These are phyloP conservation scores for Tetragnatha montana DNA, from an alignment of 2,888 invertebrate genomes.

Conservation along the genomic window DNA sequence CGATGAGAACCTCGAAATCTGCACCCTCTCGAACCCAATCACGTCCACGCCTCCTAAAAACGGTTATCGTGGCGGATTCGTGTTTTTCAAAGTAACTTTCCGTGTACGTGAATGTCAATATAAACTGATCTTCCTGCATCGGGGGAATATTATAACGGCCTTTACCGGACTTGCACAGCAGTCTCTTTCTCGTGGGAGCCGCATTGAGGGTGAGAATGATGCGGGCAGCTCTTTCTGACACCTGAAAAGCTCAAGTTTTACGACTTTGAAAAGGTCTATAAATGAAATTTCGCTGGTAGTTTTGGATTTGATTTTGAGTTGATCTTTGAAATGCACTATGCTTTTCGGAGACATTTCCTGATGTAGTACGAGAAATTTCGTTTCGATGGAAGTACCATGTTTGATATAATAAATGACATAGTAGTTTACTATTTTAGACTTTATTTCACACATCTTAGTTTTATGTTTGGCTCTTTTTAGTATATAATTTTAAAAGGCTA, in stretches of 20 bases:
- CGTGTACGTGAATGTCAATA: slow-evolving; percentile 6
- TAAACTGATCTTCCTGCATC: slow-evolving; percentile 15
- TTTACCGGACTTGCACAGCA: slow-evolving; percentile 4
- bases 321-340: background rate
- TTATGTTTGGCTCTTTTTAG: no score
- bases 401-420: no score
- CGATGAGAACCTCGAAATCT: background rate
- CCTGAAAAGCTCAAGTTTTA: slow-evolving; percentile 7
- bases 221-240: background rate
- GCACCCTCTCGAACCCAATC: background rate
- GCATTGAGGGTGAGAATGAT: slow-evolving; percentile 1
- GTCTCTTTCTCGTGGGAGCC: background rate
- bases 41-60: background rate
- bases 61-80: background rate
- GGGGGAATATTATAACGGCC: background rate
- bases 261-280: background rate
- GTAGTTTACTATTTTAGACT: no score
- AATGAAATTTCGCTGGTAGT: background rate
- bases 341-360: no score
- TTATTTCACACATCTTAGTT: no score
- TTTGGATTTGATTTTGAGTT: background rate
- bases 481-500: no score
- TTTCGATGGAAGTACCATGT: no score
- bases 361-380: no score
- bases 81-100: slow-evolving; percentile 19